Evolutionary conservation across 2,888 invertebrate species (phyloP).

Genomic region (Drosophila paranaensis): DNA sequence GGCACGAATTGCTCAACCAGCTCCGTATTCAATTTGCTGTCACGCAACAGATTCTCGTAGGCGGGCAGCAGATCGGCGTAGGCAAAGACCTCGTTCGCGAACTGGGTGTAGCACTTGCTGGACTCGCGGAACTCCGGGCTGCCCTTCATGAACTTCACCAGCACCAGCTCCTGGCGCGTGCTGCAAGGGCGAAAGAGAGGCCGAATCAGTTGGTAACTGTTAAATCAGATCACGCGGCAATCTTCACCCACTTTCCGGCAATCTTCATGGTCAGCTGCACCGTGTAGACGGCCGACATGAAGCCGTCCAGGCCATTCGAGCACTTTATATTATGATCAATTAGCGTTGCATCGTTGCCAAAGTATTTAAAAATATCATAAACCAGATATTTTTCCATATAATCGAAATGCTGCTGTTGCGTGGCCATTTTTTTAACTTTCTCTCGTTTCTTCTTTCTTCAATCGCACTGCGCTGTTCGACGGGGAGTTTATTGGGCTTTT

Average conservation of each 20-base stretch:
- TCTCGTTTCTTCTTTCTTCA: not conserved
- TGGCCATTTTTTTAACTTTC: slow-evolving; percentile 34
- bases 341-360: slow-evolving; percentile 62
- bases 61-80: slow-evolving; percentile 81
- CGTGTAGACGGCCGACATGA: slow-evolving; percentile 83
- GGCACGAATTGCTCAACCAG: slow-evolving; percentile 74
- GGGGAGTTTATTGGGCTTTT: slow-evolving; percentile 6
- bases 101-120: slow-evolving; percentile 81
- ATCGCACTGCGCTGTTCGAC: not conserved
- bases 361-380: slow-evolving; percentile 71
- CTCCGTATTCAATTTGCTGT: slow-evolving; percentile 50
- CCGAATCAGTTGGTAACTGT: not conserved
- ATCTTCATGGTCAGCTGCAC: slow-evolving; percentile 64
- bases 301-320: slow-evolving; percentile 82
- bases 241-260: slow-evolving; percentile 41
- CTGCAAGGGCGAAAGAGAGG: slow-evolving; percentile 19
- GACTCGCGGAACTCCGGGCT: slow-evolving; percentile 75
- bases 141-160: slow-evolving; percentile 84
- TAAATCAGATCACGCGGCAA: not conserved
- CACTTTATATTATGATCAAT: slow-evolving; percentile 60
- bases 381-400: slow-evolving; percentile 77
- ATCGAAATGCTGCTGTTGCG: slow-evolving; percentile 56
- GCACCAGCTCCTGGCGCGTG: slow-evolving; percentile 53
- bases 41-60: slow-evolving; percentile 71
- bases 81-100: slow-evolving; percentile 82